Conservation (phyloP, 2,113 vertebrate species). For the Epinephelus lanceolatus region DNA sequence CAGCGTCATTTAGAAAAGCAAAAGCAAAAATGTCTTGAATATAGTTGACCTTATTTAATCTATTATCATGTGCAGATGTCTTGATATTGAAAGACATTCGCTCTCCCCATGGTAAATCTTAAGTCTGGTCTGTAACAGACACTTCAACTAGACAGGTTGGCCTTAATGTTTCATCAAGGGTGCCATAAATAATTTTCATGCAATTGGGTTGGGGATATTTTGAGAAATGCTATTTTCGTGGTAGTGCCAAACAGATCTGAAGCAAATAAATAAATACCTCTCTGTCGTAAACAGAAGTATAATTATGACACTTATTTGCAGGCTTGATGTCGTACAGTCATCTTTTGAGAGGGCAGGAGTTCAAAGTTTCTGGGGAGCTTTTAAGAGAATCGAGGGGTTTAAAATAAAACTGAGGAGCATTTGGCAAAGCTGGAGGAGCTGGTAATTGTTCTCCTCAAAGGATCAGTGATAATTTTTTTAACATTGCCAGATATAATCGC, state of each 20-base stretch:
- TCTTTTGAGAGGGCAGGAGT: slow-evolving; percentile 67
- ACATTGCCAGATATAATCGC: slow-evolving; percentile 48
- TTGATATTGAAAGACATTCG: slow-evolving; percentile 80
- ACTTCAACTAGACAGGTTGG: slow-evolving; percentile 68
- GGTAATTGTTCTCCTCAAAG: slow-evolving; percentile 47
- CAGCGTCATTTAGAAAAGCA: slow-evolving; percentile 89
- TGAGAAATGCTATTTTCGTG: slow-evolving; percentile 72
- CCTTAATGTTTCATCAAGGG: slow-evolving; percentile 74
- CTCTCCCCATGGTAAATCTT: slow-evolving; percentile 76
- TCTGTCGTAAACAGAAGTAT: slow-evolving; percentile 67
- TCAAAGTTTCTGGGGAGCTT: slow-evolving; percentile 63
- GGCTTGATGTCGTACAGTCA: slow-evolving; percentile 64
- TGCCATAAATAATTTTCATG: slow-evolving; percentile 74
- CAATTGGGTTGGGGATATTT: slow-evolving; percentile 74
- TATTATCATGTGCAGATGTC: slow-evolving; percentile 80
- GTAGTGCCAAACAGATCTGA: slow-evolving; percentile 70
- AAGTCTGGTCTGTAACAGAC: slow-evolving; percentile 68
- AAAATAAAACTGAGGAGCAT: slow-evolving; percentile 62
- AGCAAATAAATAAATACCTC: slow-evolving; percentile 62
- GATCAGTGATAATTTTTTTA: slow-evolving; percentile 57
- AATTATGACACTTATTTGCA: slow-evolving; percentile 63
- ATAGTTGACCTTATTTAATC: slow-evolving; percentile 84
- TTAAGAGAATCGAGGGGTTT: slow-evolving; percentile 52
- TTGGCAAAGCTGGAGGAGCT: slow-evolving; percentile 65
- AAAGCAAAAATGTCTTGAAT: slow-evolving; percentile 86